Percentiles rank a stretch among this genome's conserved stretches.
Conservation (phyloP, 1,140 invertebrate genomes). For the Macrobrachium nipponense region DNA sequence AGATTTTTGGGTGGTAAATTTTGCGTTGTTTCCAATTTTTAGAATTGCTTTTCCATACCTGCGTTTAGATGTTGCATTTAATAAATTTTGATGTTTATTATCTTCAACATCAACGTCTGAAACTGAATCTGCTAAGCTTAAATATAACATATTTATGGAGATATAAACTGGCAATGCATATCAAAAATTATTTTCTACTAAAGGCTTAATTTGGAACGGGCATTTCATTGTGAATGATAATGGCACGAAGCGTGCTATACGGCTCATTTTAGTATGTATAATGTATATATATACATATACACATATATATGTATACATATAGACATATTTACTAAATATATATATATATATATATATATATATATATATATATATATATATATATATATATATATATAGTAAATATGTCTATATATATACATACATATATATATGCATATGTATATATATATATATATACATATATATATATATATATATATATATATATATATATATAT, state of each 20-base stretch:
- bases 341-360: conserved; percentile 24
- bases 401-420: conserved; percentile 4
- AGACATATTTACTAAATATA: conserved; percentile 2
- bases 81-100: no score
- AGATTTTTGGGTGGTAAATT: no score
- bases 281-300: conserved; percentile 15
- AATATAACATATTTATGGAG: no score
- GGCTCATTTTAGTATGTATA: background rate
- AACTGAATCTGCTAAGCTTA: no score
- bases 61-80: no score
- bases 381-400: conserved; percentile 7
- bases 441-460: conserved; percentile 7
- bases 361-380: conserved; percentile 22
- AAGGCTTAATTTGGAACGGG: background rate
- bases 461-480: conserved; percentile 18
- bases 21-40: no score
- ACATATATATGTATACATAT: conserved; percentile 8
- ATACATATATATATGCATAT: background rate
- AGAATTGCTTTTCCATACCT: no score
- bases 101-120: no score
- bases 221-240: background rate
- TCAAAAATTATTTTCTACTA: no score
- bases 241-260: background rate
- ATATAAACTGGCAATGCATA: no score
- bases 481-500: conserved; percentile 20